Base-by-base conservation (phyloP, 2,888 invertebrate genomes). In the Isotomurus palustris region DNA sequence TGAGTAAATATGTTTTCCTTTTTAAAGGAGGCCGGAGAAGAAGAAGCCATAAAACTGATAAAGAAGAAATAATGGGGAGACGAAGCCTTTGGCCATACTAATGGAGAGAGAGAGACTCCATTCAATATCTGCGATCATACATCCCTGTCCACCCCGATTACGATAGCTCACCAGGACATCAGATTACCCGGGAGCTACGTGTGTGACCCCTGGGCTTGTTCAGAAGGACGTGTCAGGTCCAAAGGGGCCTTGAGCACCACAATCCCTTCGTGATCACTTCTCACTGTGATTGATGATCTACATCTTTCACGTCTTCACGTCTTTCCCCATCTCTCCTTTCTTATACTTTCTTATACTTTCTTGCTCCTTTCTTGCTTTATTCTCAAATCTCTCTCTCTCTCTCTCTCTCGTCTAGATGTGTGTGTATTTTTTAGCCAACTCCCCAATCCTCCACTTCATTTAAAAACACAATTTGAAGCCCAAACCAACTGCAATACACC, bases 131-230 rank as follows among this genome's bases (percentile, higher is more conserved):
- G 22, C 19, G 54, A 49, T 55, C 58, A 55, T 58, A 58, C 49
- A 56, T 56, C 56, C 56, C 51, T 62, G 62, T 62, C 62, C 49
- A 50, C n/a, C 43, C 49, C 50, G 58, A 58, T 62, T 62, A 62
- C 52, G 44, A 32, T 53, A 41, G 32, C 43, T 27, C 38, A 35
- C n/a, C 47, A 44, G 53, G 54, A 51, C 45, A 61, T 44, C 53
- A 52, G 62, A 62, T 58, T 58, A 55, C 35, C 25, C 19, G 5
- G 38, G 6, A 24, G 43, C 43, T 24, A 21, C 43, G 14, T 43
- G 43, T n/a, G 43, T 43, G 43, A 43, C 43, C 43, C 38, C 14
- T 38, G n/a, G 38, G 38, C 38, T 38, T 14, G 38, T 14, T 5
- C 5, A 4, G 5, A 14, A 38, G 38, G 14, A 38, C 38, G 38